Percentiles rank a stretch among this genome's conserved stretches.
phyloP scores from a whole-genome alignment of 2,113 vertebrate genomes.

The Pitta sordida region DNA sequence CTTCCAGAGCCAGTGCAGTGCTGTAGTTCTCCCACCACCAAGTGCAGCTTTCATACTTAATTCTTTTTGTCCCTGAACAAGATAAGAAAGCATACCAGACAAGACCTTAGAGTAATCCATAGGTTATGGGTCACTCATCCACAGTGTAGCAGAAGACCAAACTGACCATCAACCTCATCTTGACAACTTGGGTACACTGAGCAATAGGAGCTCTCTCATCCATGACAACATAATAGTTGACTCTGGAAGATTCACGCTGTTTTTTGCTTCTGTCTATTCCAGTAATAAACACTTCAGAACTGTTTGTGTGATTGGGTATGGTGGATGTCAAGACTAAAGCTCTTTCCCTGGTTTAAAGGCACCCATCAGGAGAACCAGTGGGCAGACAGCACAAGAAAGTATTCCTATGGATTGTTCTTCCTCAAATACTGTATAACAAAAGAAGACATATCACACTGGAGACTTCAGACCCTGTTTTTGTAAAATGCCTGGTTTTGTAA shows the following conservation, averaged over 20 bases:
- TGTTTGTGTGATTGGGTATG: background rate
- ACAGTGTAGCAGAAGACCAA: background rate
- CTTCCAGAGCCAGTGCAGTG: background rate
- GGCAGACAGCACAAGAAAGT: background rate
- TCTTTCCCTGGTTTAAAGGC: background rate
- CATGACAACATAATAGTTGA: background rate
- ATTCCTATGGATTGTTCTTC: accelerated
- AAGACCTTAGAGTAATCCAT: background rate
- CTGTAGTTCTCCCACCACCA: background rate
- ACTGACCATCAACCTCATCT: background rate
- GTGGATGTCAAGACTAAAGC: background rate
- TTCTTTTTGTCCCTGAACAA: background rate
- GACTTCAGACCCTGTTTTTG: background rate
- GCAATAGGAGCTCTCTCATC: background rate
- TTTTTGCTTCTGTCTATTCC: background rate
- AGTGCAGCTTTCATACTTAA: background rate
- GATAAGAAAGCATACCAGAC: background rate
- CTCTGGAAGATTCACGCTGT: background rate
- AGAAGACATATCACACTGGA: background rate
- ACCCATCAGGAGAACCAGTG: accelerated
- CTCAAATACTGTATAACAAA: background rate
- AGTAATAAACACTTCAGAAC: background rate
- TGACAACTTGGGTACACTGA: background rate
- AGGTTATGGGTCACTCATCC: background rate
- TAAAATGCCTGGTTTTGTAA: background rate